Evolutionary conservation across 2,888 invertebrate species (phyloP), one percentile per base, ranked within the genome.

Genomic region (Epinotia brunnichana): DNA sequence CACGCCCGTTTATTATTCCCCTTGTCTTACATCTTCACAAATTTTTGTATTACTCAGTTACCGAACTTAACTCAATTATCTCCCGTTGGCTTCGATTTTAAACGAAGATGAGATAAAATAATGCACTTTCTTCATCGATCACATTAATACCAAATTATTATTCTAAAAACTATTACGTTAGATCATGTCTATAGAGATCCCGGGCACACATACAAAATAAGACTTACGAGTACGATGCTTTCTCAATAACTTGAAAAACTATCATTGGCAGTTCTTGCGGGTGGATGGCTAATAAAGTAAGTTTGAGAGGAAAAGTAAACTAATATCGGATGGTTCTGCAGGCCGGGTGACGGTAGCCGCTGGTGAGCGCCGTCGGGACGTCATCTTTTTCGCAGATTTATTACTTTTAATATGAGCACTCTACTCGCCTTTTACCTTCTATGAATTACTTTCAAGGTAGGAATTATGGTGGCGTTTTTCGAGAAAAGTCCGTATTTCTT

Each of bases 251-350:
- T 89, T 87, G 88, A 85, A 88, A 75, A 91, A 90, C 88, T 91
- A 91, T 90, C 87, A 87, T 82, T 82, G 85, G 84, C 86, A 85
- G 86, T 86, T 87, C 85, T 86, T 83, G 83, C 85, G 87, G 87
- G 79, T 87, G 83, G 89, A 86, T 91, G 92, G 90, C 90, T 92
- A 92, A 92, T 93, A 92, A 91, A 90, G 89, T 90, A 91, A 93
- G 90, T 92, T 92, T 85, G 87, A 92, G 92, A 89, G 90, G 89
- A 90, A 92, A 93, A 93, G 93, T 92, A 93, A 93, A 94, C 93
- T 94, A 94, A 94, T 94, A 94, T 92, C 93, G 90, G 89, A 81
- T 85, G 88, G 88, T 88, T 85, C 85, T 83, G 85, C 80, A 80
- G 84, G 87, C 83, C 82, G 83, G 82, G 83, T 83, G 83, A 77